Conservation (phyloP, 2,113 vertebrate species). For the Ophiodon elongatus region DNA sequence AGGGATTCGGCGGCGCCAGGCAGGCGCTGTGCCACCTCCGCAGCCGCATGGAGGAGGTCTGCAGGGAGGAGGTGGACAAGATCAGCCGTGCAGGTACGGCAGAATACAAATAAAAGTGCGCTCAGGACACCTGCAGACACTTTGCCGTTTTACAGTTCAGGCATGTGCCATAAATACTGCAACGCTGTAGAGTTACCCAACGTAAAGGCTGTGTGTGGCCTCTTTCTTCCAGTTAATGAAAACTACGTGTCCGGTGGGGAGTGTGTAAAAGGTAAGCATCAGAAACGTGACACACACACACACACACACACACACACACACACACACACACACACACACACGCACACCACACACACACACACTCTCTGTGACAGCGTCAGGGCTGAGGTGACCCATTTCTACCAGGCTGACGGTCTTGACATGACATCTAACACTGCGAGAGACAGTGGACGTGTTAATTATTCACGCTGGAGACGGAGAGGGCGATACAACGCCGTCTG, state of each 20-base stretch:
- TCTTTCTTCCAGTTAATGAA: slow-evolving; percentile 67
- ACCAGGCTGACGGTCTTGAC: slow-evolving; percentile 42
- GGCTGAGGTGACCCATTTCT: slow-evolving; percentile 41
- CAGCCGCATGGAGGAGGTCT: slow-evolving; percentile 76
- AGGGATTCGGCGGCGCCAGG: slow-evolving; percentile 71
- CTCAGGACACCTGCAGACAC: neutral
- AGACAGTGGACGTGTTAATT: slow-evolving; percentile 40
- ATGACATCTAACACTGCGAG: slow-evolving; percentile 52
- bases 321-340: slow-evolving; percentile 17
- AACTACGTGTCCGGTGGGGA: slow-evolving; percentile 59
- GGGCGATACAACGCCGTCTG: slow-evolving; percentile 19
- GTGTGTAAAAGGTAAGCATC: slow-evolving; percentile 68
- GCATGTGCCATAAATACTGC: neutral
- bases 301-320: slow-evolving; percentile 20
- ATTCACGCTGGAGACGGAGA: no score
- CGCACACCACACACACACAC: slow-evolving; percentile 15
- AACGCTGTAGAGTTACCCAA: neutral
- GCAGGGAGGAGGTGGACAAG: slow-evolving; percentile 77
- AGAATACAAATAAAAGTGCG: neutral
- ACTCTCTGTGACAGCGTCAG: slow-evolving; percentile 3
- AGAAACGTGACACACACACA: slow-evolving; percentile 44
- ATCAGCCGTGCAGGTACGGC: slow-evolving; percentile 68
- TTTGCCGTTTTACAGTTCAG: neutral
- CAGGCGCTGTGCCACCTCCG: slow-evolving; percentile 70
- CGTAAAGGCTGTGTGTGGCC: neutral